Conservation (phyloP, 2,888 invertebrate species). For the Clunio marinus region DNA sequence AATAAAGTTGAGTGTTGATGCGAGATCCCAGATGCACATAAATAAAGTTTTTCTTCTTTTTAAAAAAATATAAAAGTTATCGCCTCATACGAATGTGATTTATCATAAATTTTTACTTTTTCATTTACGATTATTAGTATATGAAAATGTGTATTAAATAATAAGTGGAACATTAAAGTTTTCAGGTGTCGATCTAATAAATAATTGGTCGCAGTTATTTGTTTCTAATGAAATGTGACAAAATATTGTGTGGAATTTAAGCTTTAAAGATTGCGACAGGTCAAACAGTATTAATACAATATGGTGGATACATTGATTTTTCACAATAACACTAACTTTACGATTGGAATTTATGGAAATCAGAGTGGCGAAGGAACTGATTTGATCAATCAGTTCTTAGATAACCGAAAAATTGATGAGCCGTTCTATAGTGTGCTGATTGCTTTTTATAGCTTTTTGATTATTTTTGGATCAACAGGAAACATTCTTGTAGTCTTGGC, state of each 20-base stretch:
- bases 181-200: too few species aligned
- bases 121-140: neutral
- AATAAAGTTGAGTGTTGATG: neutral
- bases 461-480: constrained; percentile 76
- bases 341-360: neutral
- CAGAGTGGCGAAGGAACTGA: constrained; percentile 41
- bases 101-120: neutral
- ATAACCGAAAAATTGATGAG: constrained; percentile 68
- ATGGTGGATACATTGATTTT: neutral
- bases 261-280: neutral
- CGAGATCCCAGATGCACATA: neutral
- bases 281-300: neutral
- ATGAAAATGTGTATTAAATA: neutral
- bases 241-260: neutral
- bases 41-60: too few species aligned
- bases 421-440: constrained; percentile 65
- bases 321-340: neutral
- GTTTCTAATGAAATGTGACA: too few species aligned
- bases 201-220: too few species aligned
- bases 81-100: neutral
- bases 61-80: too few species aligned
- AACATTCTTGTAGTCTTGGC: constrained; percentile 79
- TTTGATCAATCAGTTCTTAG: constrained; percentile 60
- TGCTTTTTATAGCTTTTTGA: constrained; percentile 67
- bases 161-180: too few species aligned